Base-by-base conservation (phyloP, 1,140 invertebrate species). In the Drosophila nannoptera region DNA sequence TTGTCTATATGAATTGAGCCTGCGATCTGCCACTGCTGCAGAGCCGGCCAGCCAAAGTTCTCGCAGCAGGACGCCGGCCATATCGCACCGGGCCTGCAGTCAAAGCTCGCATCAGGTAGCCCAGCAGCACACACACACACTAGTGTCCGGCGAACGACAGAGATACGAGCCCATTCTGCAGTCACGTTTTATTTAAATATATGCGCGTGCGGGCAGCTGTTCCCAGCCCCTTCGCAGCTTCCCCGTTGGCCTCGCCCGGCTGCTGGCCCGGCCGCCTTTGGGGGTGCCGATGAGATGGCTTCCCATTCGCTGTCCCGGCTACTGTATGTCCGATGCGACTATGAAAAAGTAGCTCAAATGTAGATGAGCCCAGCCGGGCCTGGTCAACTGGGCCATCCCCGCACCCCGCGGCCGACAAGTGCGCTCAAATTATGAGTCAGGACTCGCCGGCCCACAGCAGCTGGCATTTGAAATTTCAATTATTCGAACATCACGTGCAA, bases 151-250 rank as follows among this genome's bases (percentile, higher is more conserved):
- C 42, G 9, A 78, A 75, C 78, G 81, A 87, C 49, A 74, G 61
- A 87, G 84, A 87, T 87, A 87, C 84, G 84, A 73, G 74, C 78
- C 78, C 86, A 82, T 82, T 87, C 77, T 71, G 77, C 49, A 87
- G 84, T 87, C 84, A 87, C 84, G 84, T 87, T 87, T 87, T 87
- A 87, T 87, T 87, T 84, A 87, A 87, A 87, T 87, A 82, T 87
- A 82, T 84, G 80, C 80, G 80, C 80, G 80, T 84, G 80, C 80
- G 80, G 80, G 81, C 81, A 84, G 81, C 80, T 80, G 76, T 40
- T 36, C 22, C 22, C 22, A 22, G 22, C 22, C 22, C n/a, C n/a
- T n/a, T n/a, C n/a, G n/a, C n/a, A n/a, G n/a, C n/a, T n/a, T 12
- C 42, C 50, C 32, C 7, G 40, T 45, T 61, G 64, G 48, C 50